Conservation (phyloP, 2,888 invertebrate genomes). For the Eupeodes latifasciatus region DNA sequence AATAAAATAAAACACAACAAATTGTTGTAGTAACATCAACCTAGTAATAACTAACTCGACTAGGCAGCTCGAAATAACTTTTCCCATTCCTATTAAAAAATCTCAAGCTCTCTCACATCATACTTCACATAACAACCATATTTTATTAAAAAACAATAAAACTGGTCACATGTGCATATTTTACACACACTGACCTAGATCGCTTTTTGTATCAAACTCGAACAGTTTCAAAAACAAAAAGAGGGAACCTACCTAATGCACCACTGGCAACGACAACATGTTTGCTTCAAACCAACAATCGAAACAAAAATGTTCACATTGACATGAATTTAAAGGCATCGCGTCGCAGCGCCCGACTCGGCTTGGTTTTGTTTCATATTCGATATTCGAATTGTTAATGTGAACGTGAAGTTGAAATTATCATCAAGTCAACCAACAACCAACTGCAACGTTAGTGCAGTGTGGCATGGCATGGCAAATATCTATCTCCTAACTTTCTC, state of each 20-base stretch:
- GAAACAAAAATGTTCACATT: constrained; percentile 1
- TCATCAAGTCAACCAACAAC: not conserved
- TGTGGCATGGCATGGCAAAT: not conserved
- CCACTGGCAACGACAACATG: constrained; percentile 47
- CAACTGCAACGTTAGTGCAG: not conserved
- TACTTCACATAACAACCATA: constrained; percentile 7
- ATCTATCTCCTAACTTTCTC: constrained; percentile 1
- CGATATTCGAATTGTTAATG: not conserved
- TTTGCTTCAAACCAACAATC: constrained; percentile 44
- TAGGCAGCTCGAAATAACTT: not conserved
- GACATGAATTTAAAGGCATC: not conserved
- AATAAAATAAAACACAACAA: no score
- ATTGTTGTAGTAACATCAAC: no score
- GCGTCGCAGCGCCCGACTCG: not conserved
- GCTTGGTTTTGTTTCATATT: not conserved
- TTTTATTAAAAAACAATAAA: not conserved
- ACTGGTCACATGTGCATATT: constrained; percentile 30
- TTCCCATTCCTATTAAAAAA: constrained; percentile 3
- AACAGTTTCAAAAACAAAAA: not conserved
- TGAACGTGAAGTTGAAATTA: constrained; percentile 12
- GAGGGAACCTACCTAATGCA: not conserved
- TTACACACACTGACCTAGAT: constrained; percentile 22
- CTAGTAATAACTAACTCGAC: not conserved
- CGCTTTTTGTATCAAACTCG: constrained; percentile 34
- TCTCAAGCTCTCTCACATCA: constrained; percentile 4